Evolutionary conservation across 2,888 invertebrate species (phyloP).

Genomic region (Agapetus fuscipes): DNA sequence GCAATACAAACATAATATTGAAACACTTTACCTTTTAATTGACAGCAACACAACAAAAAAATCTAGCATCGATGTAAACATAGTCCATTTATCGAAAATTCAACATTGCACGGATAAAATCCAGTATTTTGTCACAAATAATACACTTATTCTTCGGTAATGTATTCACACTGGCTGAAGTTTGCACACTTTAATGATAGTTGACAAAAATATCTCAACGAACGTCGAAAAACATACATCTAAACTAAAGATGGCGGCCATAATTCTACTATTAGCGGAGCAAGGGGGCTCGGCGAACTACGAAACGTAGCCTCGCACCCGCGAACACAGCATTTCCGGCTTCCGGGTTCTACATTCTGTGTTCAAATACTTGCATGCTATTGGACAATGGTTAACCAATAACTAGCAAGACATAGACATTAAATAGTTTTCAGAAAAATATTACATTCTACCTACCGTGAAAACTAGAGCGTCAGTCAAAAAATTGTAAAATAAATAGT

Average conservation of each 20-base stretch:
- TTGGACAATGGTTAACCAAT: no score
- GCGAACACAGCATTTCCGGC: slow-evolving; percentile 9
- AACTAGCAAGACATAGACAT: no score
- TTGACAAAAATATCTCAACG: slow-evolving; percentile 16
- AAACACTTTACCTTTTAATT: slow-evolving; percentile 36
- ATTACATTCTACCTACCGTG: no score
- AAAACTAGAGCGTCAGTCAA: no score
- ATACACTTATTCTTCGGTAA: no score
- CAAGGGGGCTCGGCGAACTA: slow-evolving; percentile 45
- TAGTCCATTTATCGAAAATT: slow-evolving; percentile 52
- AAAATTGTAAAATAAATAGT: no score
- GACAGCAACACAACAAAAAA: slow-evolving; percentile 54
- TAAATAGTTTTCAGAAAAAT: no score
- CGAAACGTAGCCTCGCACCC: slow-evolving; percentile 13
- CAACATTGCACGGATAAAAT: no score
- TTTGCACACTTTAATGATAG: no score
- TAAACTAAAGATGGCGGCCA: slow-evolving; percentile 81
- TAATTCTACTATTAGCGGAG: slow-evolving; percentile 75
- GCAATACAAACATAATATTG: slow-evolving; percentile 29
- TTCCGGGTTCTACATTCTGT: slow-evolving; percentile 12
- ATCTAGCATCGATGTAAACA: slow-evolving; percentile 69
- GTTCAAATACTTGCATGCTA: slow-evolving; percentile 1
- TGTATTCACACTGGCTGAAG: no score
- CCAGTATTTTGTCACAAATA: no score
- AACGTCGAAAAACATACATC: slow-evolving; percentile 65